phyloP scores from a whole-genome alignment of 2,888 invertebrate genomes.

The Antheraea assamensis region DNA sequence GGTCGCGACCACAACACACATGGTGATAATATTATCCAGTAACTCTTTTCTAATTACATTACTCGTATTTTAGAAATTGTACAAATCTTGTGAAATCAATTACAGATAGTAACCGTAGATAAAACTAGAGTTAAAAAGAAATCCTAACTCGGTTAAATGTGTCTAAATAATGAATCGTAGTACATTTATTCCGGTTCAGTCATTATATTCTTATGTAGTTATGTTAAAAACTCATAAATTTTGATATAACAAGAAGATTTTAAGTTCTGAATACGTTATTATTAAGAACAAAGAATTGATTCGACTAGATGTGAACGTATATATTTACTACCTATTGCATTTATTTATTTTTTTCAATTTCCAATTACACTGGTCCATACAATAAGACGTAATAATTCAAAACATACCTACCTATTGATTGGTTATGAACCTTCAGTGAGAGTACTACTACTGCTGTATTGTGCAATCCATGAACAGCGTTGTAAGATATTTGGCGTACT shows the following conservation, averaged over 20 bases:
- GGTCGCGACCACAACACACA: too few relatives aligned
- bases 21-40: too few relatives aligned
- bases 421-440: too few relatives aligned
- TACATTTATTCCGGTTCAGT: conserved; percentile 18
- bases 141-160: not conserved
- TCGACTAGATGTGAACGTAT: not conserved
- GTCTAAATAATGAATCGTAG: not conserved
- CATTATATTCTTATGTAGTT: conserved; percentile 30
- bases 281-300: not conserved
- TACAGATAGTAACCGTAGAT: not conserved
- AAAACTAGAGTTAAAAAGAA: not conserved
- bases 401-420: too few relatives aligned
- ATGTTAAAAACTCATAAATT: not conserved
- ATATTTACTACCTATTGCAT: not conserved
- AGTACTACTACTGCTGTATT: too few relatives aligned
- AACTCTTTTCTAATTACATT: too few relatives aligned
- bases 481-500: too few relatives aligned
- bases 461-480: too few relatives aligned
- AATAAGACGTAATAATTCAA: too few relatives aligned
- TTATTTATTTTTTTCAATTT: not conserved
- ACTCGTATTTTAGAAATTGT: not conserved
- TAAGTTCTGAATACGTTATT: conserved; percentile 4
- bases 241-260: not conserved
- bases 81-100: not conserved
- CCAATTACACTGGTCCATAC: too few relatives aligned